Percentiles rank a stretch among this genome's conserved stretches.
Conservation (phyloP, 2,113 vertebrate genomes). For the Pelecanus crispus region DNA sequence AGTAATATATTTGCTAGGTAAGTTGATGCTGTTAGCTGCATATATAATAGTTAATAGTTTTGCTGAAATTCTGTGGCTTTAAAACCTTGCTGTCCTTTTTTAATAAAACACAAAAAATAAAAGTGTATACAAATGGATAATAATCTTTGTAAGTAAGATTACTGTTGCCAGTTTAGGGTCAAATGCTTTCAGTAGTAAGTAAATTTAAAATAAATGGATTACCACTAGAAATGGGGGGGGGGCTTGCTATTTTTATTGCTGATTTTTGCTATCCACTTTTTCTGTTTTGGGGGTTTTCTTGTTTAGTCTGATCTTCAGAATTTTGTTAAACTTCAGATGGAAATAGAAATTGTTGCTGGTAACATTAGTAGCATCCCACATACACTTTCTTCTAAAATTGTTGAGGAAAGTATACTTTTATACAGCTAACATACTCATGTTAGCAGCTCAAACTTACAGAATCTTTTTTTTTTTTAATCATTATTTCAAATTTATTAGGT, state of each 20-base stretch:
- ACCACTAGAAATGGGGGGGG: background rate
- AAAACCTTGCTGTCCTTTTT: background rate
- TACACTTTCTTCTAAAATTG: background rate
- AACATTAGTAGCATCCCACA: background rate
- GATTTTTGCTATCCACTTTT: background rate
- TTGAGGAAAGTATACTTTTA: background rate
- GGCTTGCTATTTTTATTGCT: background rate
- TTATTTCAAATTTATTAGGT: background rate
- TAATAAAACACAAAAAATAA: background rate
- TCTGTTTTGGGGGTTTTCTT: background rate
- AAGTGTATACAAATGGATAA: background rate
- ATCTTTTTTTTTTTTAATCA: background rate
- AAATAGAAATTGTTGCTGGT: background rate
- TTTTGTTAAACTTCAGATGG: background rate
- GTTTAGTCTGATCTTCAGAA: background rate
- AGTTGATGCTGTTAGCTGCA: constrained; percentile 21
- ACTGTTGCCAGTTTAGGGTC: background rate
- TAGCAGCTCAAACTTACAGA: background rate
- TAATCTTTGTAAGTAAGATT: background rate
- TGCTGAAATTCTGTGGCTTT: background rate
- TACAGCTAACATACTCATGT: background rate
- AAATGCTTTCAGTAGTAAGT: background rate
- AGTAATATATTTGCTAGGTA: constrained; percentile 75
- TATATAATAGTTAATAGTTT: background rate
- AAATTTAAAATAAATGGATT: background rate